These are phyloP conservation scores for Philopedon plagiatum DNA, from an alignment of 2,888 invertebrate genomes.

Conservation along the genomic window DNA sequence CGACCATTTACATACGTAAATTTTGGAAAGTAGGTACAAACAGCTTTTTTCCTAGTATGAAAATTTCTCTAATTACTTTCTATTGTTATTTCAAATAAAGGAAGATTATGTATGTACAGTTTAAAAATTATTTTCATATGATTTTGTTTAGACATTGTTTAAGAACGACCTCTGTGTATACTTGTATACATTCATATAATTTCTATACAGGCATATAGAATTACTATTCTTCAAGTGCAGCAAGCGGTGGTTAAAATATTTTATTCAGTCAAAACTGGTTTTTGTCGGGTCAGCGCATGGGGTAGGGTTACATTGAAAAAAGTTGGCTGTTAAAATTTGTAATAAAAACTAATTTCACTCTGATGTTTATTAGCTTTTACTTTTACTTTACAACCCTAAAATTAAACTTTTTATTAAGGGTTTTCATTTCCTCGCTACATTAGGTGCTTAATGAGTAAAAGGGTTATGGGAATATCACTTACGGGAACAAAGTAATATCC, in stretches of 20 bases:
- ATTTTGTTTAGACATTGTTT: neutral
- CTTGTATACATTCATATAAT: neutral
- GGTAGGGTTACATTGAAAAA: neutral
- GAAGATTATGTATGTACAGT: too few species aligned
- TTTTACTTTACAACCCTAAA: neutral
- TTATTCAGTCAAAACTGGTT: neutral
- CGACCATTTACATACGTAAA: too few species aligned
- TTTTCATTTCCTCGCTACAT: neutral
- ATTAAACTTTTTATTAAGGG: neutral
- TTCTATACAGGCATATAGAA: neutral
- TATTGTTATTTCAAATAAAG: too few species aligned
- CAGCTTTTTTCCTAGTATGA: neutral
- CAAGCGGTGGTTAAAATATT: neutral
- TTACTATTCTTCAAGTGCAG: neutral
- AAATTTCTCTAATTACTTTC: too few species aligned
- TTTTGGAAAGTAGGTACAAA: neutral
- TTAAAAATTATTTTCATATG: neutral
- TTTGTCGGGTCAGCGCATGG: neutral
- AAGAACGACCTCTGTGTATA: neutral
- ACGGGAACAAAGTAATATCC: neutral
- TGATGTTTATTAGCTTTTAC: neutral
- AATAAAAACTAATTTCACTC: neutral
- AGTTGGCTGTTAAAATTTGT: neutral
- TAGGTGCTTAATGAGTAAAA: slow-evolving; percentile 7
- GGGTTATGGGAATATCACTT: neutral